Conservation (phyloP, 2,888 invertebrate species). For the Scrobipalpa costella region DNA sequence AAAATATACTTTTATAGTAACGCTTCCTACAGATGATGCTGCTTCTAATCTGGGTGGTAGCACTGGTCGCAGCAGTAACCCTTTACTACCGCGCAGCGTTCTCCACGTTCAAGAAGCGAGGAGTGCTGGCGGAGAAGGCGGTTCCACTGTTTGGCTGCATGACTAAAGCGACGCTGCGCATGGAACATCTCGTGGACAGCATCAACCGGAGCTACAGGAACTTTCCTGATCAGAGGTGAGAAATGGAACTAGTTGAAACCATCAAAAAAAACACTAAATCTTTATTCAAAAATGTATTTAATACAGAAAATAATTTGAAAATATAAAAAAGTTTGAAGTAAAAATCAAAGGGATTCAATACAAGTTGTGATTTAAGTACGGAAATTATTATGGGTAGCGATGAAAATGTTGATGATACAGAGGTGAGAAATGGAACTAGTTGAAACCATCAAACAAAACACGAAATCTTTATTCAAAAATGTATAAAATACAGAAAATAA, state of each 20-base stretch:
- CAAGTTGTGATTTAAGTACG: too few species aligned
- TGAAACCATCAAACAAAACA: neutral
- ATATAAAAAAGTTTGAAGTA: too few species aligned
- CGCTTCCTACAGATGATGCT: conserved; percentile 40
- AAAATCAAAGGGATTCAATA: too few species aligned
- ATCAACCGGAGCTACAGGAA: conserved; percentile 40
- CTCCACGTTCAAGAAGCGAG: conserved; percentile 46
- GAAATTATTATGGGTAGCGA: too few species aligned
- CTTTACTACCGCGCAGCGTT: conserved; percentile 46
- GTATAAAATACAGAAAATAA: too few species aligned
- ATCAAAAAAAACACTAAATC: neutral
- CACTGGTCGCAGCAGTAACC: conserved; percentile 39
- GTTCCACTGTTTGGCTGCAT: conserved; percentile 56
- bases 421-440: conserved; percentile 40
- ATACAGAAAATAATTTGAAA: too few species aligned
- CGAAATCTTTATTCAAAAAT: neutral
- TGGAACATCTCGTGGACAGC: conserved; percentile 40
- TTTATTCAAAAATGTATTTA: neutral
- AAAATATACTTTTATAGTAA: neutral
- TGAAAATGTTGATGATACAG: too few species aligned
- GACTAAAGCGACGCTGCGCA: conserved; percentile 38
- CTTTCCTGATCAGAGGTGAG: conserved; percentile 56
- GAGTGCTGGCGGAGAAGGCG: conserved; percentile 47
- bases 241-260: neutral
- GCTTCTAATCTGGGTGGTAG: conserved; percentile 46